Conservation (phyloP, 2,888 invertebrate species). For the Spodoptera littoralis region DNA sequence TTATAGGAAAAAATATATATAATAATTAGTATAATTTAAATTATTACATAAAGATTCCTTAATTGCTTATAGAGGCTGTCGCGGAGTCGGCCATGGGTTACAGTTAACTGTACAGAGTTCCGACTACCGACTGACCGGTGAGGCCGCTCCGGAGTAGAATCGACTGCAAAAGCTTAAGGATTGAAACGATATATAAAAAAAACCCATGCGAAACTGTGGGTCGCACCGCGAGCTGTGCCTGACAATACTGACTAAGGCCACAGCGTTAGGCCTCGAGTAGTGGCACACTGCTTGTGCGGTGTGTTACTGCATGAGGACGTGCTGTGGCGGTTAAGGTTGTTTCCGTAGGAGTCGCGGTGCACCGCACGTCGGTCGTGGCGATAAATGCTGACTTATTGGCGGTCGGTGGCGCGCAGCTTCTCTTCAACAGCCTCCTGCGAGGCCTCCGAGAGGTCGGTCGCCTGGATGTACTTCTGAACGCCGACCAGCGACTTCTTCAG, state of each 20-base stretch:
- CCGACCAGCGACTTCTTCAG: constrained; percentile 98
- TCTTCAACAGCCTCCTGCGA: constrained; percentile 98
- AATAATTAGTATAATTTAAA: constrained; percentile 88
- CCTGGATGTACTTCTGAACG: constrained; percentile 99
- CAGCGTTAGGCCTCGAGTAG: constrained; percentile 27
- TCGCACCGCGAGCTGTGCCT: constrained; percentile 50
- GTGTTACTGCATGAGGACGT: constrained; percentile 25
- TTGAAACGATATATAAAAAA: constrained; percentile 74
- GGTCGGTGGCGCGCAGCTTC: constrained; percentile 97
- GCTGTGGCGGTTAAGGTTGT: constrained; percentile 41
- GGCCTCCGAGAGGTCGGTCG: constrained; percentile 98
- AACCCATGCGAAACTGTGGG: constrained; percentile 64
- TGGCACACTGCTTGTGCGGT: constrained; percentile 17
- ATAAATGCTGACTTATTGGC: constrained; percentile 91
- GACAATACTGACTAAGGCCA: constrained; percentile 60
- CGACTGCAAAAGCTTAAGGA: constrained; percentile 75
- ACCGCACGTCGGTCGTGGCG: constrained; percentile 64
- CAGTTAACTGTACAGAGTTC: constrained; percentile 66
- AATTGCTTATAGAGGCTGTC: constrained; percentile 67
- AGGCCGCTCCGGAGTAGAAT: constrained; percentile 56
- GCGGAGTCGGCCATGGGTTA: constrained; percentile 51
- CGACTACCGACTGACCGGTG: constrained; percentile 29
- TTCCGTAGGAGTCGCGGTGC: constrained; percentile 32
- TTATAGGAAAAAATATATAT: constrained; percentile 83
- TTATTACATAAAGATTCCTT: constrained; percentile 84